Evolutionary conservation across 2,797 vertebrate genomes (phyloP), one percentile per base, ranked within the genome.

Genomic region (Pipistrellus nathusii): DNA sequence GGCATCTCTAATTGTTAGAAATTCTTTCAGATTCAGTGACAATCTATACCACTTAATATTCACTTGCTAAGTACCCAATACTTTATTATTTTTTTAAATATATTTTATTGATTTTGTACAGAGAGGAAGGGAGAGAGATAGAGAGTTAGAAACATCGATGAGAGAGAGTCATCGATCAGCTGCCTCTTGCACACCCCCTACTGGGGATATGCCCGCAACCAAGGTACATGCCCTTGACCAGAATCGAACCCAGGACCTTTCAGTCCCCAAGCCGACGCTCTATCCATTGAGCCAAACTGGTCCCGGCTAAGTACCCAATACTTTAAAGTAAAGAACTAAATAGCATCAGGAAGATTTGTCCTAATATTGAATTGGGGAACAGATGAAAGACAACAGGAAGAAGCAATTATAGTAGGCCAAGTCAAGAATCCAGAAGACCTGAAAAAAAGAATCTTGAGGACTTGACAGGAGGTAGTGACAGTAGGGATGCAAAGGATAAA

Each of bases 401-500:
- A 83, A 13, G 23, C 17, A 91, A 86, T 95, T 64, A 64, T 64
- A 35, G 57, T 1, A 88, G 35, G 8, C 25, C 25, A 72, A 8
- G 21, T 35, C 35, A 81, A 53, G 48, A 88, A 59, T 94, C 25
- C 30, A 57, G 27, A 77, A n/a, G 15, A 77, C 35, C 12, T 38
- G 12, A 38, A 30, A 53, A 62, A 25, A 53, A 27, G 14, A 59
- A 92, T 72, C 25, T 18, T 18, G 48, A 94, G 23, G 44, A 84
- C 14, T 71, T 68, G 41, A 41, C 8, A 80, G 18, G 4, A 35
- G 68, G 20, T 35, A 17, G 11, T 44, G 14, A 46, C 73, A 75
- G 18, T 59, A 82, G 41, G 10, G 75, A 88, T 44, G 23, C 32
- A 93, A 95, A 91, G 17, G 55, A 90, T 10, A 88, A 86, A 95